These are phyloP conservation scores for Dicrurus megarhynchus DNA, from an alignment of 2,113 vertebrate genomes.

Conservation along the genomic window DNA sequence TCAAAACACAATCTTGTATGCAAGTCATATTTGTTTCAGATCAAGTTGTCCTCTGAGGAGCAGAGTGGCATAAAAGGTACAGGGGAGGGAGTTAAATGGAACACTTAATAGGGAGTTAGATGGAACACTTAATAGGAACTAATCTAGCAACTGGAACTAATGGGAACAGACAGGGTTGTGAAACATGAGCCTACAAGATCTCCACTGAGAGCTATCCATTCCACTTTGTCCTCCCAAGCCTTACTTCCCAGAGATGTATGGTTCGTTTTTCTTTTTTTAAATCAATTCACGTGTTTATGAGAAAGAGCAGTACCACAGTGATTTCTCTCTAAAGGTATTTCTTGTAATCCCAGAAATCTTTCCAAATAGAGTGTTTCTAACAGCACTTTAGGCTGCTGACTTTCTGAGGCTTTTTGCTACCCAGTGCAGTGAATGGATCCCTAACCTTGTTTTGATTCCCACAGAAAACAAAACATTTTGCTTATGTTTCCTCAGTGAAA, in stretches of 20 bases:
- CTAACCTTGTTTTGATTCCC: neutral
- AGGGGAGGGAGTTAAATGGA: neutral
- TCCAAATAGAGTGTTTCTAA: neutral
- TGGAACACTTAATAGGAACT: constrained; percentile 10
- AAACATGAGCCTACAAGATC: constrained; percentile 57
- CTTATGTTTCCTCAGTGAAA: neutral
- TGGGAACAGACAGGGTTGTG: constrained; percentile 54
- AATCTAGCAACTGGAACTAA: constrained; percentile 64
- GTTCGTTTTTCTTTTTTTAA: neutral
- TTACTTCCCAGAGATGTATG: neutral
- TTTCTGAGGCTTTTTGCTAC: neutral
- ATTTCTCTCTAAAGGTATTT: neutral
- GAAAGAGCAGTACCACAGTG: neutral
- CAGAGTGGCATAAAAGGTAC: neutral
- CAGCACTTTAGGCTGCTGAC: neutral
- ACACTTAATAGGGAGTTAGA: neutral
- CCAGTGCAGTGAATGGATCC: neutral
- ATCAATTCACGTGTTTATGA: neutral
- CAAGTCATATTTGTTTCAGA: neutral
- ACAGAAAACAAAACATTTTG: neutral
- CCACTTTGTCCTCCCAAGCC: neutral
- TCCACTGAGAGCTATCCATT: constrained; percentile 37
- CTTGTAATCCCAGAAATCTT: neutral
- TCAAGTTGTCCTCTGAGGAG: neutral
- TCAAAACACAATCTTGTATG: neutral